Conservation (phyloP, 2,113 vertebrate genomes). For the Podarcis cretensis region DNA sequence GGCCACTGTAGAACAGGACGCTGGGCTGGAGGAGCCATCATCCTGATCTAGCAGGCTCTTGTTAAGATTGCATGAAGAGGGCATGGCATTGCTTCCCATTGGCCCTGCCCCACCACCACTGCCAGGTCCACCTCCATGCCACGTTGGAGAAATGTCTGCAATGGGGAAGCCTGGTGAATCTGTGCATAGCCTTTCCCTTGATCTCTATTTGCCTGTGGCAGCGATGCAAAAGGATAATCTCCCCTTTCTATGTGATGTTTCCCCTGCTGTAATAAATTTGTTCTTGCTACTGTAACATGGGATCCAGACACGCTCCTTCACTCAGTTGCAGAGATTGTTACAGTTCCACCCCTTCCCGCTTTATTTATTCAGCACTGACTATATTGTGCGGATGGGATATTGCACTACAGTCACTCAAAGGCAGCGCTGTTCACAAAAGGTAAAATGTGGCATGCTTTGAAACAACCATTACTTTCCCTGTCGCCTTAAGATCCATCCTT, state of each 20-base stretch:
- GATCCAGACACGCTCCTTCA: no score
- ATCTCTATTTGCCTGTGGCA: no score
- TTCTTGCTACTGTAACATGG: no score
- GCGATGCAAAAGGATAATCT: no score
- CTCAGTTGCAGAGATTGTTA: no score
- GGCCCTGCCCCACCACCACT: background rate
- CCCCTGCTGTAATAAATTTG: no score
- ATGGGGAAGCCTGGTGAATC: background rate
- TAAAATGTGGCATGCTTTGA: background rate
- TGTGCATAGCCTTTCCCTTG: background rate
- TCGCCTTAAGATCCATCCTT: background rate
- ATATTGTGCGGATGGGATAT: background rate
- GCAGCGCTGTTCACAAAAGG: background rate
- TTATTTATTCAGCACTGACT: no score
- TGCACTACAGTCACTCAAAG: background rate
- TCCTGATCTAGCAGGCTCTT: no score
- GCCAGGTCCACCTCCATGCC: background rate
- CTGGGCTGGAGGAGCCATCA: no score
- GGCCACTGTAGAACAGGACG: no score
- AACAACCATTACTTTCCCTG: background rate
- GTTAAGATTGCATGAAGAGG: background rate
- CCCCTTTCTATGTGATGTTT: no score
- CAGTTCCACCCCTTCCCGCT: no score
- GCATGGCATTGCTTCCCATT: background rate
- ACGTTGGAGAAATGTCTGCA: background rate